Percentiles rank a stretch among this genome's conserved stretches.
These are phyloP conservation scores for Sycophaga agraensis DNA, from an alignment of 1,140 invertebrate species.

Conservation along the genomic window DNA sequence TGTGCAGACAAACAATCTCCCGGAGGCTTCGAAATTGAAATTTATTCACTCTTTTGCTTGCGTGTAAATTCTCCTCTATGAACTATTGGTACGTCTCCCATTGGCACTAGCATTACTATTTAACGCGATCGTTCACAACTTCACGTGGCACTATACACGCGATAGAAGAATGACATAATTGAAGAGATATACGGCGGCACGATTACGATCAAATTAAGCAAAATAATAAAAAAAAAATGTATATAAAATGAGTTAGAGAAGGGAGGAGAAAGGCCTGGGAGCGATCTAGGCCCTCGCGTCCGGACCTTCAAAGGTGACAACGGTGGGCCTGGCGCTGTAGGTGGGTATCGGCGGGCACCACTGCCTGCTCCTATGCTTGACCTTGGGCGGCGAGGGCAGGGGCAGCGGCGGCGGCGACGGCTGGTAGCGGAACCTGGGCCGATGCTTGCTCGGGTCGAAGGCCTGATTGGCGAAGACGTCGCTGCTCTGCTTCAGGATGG, in stretches of 20 bases:
- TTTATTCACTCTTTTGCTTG: slow-evolving; percentile 14
- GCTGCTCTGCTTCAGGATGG: slow-evolving; percentile 63
- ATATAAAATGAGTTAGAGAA: slow-evolving; percentile 19
- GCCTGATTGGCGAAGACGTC: slow-evolving; percentile 68
- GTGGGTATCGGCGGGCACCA: slow-evolving; percentile 58
- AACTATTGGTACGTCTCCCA: slow-evolving; percentile 39
- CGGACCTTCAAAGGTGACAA: slow-evolving; percentile 79
- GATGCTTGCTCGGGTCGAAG: slow-evolving; percentile 74
- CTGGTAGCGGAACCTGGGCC: slow-evolving; percentile 75
- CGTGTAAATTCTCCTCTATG: slow-evolving; percentile 34
- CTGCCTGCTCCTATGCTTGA: slow-evolving; percentile 39
- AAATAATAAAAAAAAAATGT: neutral
- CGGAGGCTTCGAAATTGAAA: neutral
- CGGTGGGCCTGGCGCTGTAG: slow-evolving; percentile 64
- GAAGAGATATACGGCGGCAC: neutral
- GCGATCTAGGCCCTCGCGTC: slow-evolving; percentile 11
- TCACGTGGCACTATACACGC: too few species aligned
- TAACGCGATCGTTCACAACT: neutral
- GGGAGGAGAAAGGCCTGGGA: neutral
- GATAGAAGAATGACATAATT: neutral
- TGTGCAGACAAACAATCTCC: neutral
- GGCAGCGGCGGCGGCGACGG: slow-evolving; percentile 54
- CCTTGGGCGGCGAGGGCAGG: slow-evolving; percentile 39
- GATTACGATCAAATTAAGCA: neutral
- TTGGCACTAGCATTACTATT: neutral